These are phyloP conservation scores for Dicentrarchus labrax DNA, from an alignment of 2,113 vertebrate genomes.

Conservation along the genomic window DNA sequence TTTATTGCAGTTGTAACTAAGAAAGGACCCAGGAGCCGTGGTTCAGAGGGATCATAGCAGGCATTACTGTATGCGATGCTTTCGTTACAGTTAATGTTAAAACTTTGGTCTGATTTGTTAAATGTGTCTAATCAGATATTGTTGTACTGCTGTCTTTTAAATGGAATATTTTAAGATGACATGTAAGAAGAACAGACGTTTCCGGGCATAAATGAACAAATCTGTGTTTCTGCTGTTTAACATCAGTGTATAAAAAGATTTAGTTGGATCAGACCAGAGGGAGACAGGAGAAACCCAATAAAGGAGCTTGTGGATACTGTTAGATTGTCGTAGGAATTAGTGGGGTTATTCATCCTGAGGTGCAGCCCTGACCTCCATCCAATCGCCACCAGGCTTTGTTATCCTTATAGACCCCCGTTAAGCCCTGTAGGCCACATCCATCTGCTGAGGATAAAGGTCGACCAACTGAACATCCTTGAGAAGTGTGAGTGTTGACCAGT, in stretches of 20 bases:
- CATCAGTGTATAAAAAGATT: slow-evolving; percentile 22
- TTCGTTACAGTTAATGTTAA: background rate
- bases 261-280: slow-evolving; percentile 1
- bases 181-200: background rate
- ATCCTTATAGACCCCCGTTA: slow-evolving; percentile 45
- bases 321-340: slow-evolving; percentile 41
- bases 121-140: background rate
- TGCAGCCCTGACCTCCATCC: slow-evolving; percentile 28
- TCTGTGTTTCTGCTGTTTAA: slow-evolving; percentile 1
- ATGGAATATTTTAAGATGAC: background rate
- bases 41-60: background rate
- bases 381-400: slow-evolving; percentile 49
- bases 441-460: slow-evolving; percentile 63
- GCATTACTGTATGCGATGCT: background rate
- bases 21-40: background rate
- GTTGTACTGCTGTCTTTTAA: background rate
- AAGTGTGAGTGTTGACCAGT: background rate
- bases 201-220: background rate
- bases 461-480: slow-evolving; percentile 23
- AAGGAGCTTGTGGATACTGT: slow-evolving; percentile 43
- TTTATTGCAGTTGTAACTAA: slow-evolving; percentile 21
- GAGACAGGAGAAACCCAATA: background rate
- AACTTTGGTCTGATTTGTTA: background rate
- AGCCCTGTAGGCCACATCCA: slow-evolving; percentile 50
- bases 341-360: slow-evolving; percentile 44